Conservation (phyloP, 2,888 invertebrate genomes). For the Caprella mutica region DNA sequence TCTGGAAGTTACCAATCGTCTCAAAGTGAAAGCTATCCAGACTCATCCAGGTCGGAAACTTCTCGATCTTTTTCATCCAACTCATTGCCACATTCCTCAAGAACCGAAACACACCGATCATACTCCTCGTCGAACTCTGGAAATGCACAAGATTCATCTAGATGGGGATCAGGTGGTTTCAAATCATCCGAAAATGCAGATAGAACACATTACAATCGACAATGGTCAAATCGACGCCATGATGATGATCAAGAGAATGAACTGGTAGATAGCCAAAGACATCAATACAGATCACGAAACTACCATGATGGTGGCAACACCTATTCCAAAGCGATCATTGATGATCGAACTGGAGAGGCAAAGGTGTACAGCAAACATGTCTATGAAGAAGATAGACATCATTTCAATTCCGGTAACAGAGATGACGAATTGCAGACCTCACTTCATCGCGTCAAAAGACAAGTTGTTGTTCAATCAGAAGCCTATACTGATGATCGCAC, state of each 20-base stretch:
- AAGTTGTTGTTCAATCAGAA: conserved; percentile 32
- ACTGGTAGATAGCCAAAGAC: too few relatives aligned
- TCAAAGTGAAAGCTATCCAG: background rate
- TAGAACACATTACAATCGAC: background rate
- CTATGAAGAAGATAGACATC: background rate
- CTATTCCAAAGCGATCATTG: conserved; percentile 3
- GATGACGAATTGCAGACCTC: conserved; percentile 2
- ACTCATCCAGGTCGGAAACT: too few relatives aligned
- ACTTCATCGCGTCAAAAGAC: conserved; percentile 19
- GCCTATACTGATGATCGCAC: conserved; percentile 30
- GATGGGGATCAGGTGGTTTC: background rate
- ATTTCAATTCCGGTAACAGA: background rate
- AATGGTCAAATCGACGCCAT: background rate
- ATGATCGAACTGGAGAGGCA: conserved; percentile 6
- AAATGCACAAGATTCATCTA: background rate
- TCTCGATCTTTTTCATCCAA: too few relatives aligned
- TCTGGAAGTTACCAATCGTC: too few relatives aligned
- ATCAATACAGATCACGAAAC: too few relatives aligned
- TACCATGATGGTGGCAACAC: background rate
- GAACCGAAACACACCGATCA: too few relatives aligned
- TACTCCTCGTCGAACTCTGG: too few relatives aligned
- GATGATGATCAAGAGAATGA: too few relatives aligned
- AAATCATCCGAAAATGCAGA: background rate
- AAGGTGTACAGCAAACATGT: conserved; percentile 8
- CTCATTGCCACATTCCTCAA: too few relatives aligned